These are phyloP conservation scores for Diachasmimorpha longicaudata DNA, from an alignment of 1,140 invertebrate species.

Conservation along the genomic window DNA sequence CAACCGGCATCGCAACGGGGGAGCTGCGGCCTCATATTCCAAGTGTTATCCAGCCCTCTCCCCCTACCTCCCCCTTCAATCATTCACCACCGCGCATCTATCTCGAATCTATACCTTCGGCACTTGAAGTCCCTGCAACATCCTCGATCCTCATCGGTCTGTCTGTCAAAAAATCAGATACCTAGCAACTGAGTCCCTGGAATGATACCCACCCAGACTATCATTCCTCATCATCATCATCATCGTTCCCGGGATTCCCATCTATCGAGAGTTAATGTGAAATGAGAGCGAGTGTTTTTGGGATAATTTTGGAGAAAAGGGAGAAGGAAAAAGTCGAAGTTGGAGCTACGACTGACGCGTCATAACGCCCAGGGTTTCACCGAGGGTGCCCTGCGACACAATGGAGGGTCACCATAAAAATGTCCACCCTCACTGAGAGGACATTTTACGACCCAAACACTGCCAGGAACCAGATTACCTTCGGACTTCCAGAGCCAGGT, in stretches of 20 bases:
- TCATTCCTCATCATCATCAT: background rate
- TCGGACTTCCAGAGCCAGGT: background rate
- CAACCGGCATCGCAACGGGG: constrained; percentile 53
- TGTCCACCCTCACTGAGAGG: constrained; percentile 37
- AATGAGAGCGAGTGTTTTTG: background rate
- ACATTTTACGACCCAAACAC: constrained; percentile 37
- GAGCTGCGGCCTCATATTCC: constrained; percentile 30
- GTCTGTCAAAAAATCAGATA: constrained; percentile 45
- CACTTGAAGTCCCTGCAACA: background rate
- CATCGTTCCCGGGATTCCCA: background rate
- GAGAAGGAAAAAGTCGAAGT: background rate
- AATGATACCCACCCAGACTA: constrained; percentile 23
- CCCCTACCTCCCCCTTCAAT: constrained; percentile 13
- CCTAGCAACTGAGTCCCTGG: constrained; percentile 15
- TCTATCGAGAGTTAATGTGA: background rate
- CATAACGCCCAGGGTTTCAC: constrained; percentile 4
- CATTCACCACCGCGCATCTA: background rate
- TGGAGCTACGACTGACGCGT: background rate
- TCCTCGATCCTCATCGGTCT: constrained; percentile 38
- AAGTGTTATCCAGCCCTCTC: constrained; percentile 21
- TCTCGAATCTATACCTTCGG: background rate
- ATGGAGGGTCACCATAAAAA: constrained; percentile 47
- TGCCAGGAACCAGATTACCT: constrained; percentile 25
- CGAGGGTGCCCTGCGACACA: constrained; percentile 36
- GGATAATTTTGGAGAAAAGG: background rate